phyloP scores from a whole-genome alignment of 2,113 vertebrate genomes.

The Psilopogon haemacephalus region DNA sequence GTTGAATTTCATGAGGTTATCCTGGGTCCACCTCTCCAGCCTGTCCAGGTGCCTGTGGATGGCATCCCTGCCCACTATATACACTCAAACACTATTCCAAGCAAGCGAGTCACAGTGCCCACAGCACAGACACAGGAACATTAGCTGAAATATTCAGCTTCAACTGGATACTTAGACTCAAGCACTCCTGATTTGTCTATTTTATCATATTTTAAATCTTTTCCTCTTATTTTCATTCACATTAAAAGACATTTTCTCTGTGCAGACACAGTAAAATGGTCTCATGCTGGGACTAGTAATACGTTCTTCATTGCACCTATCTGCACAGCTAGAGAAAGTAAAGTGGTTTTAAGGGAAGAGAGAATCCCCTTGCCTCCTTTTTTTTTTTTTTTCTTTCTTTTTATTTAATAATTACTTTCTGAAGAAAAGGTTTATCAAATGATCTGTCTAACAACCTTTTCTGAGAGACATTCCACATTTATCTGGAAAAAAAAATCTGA shows the following conservation, averaged over 20 bases:
- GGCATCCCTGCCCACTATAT: too few species aligned
- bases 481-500: not conserved
- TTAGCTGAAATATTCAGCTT: not conserved
- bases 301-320: not conserved
- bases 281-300: not conserved
- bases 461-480: not conserved
- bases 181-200: not conserved
- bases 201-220: not conserved
- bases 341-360: not conserved
- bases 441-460: not conserved
- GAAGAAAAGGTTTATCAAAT: not conserved
- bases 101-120: not conserved
- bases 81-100: not conserved
- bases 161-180: not conserved
- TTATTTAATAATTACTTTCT: not conserved
- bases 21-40: too few species aligned
- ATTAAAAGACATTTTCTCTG: not conserved
- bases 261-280: not conserved
- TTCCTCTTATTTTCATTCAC: not conserved
- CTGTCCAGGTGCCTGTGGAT: too few species aligned
- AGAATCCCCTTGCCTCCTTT: fast-evolving
- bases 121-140: not conserved
- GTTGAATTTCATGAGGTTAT: too few species aligned
- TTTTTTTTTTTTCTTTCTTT: not conserved
- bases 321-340: not conserved